phyloP scores from a whole-genome alignment of 2,113 vertebrate genomes.

The Calidris pugnax region DNA sequence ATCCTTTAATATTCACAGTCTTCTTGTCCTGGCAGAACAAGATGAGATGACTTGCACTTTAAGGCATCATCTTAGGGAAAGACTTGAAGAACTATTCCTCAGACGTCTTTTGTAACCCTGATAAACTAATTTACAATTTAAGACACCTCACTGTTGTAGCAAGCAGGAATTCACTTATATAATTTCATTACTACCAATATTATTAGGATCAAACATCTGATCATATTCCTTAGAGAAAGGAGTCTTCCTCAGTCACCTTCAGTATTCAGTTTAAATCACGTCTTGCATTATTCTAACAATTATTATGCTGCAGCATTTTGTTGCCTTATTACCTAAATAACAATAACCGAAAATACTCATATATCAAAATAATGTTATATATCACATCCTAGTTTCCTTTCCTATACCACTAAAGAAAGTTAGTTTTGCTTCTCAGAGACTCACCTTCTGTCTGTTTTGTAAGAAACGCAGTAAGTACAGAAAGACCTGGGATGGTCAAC shows the following conservation, averaged over 20 bases:
- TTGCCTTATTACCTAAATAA: background rate
- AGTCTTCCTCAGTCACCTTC: background rate
- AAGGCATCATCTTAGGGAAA: background rate
- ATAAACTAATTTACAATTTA: background rate
- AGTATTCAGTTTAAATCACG: background rate
- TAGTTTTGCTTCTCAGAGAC: background rate
- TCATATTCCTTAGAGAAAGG: background rate
- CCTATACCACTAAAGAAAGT: background rate
- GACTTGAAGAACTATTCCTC: background rate
- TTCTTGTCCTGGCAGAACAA: background rate
- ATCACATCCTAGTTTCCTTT: background rate
- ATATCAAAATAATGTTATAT: background rate
- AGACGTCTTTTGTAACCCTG: background rate
- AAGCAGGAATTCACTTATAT: background rate
- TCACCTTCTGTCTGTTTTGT: background rate
- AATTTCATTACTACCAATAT: background rate
- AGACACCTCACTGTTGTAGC: background rate
- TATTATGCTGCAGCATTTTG: background rate
- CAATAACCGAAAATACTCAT: background rate
- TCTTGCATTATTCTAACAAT: background rate
- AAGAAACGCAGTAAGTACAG: background rate
- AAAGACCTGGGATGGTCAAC: background rate
- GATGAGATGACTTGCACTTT: background rate
- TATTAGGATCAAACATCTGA: background rate
- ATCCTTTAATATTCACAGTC: background rate